Conservation (phyloP, 2,888 invertebrate genomes). For the Chrysolina haemoptera region DNA sequence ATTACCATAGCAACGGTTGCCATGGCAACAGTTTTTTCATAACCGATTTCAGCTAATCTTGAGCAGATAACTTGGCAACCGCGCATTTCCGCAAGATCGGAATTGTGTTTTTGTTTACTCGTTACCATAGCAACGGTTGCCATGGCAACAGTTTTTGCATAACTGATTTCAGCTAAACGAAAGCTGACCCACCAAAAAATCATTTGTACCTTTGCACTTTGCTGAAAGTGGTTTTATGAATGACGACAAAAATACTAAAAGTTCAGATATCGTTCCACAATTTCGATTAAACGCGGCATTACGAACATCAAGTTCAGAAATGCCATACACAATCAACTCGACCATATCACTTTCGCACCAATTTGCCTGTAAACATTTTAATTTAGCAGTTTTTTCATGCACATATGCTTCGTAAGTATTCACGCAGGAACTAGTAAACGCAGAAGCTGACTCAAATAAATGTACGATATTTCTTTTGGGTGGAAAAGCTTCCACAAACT, state of each 20-base stretch:
- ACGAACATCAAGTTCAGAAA: background rate
- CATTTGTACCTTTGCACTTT: no score
- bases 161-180: no score
- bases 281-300: background rate
- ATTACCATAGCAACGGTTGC: no score
- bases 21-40: no score
- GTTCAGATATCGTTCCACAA: background rate
- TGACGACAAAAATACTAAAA: background rate
- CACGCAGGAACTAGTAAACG: background rate
- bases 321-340: background rate
- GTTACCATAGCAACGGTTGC: no score
- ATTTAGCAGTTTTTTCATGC: background rate
- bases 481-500: background rate
- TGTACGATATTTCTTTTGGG: background rate
- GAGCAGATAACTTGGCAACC: no score
- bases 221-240: background rate
- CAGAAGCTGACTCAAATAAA: background rate
- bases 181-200: no score
- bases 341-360: background rate
- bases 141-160: no score
- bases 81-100: no score
- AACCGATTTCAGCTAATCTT: no score
- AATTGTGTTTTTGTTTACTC: no score
- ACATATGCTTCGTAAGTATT: background rate
- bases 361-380: background rate